Base-by-base conservation (phyloP, 2,888 invertebrate species). In the Bursaphelenchus okinawaensis region DNA sequence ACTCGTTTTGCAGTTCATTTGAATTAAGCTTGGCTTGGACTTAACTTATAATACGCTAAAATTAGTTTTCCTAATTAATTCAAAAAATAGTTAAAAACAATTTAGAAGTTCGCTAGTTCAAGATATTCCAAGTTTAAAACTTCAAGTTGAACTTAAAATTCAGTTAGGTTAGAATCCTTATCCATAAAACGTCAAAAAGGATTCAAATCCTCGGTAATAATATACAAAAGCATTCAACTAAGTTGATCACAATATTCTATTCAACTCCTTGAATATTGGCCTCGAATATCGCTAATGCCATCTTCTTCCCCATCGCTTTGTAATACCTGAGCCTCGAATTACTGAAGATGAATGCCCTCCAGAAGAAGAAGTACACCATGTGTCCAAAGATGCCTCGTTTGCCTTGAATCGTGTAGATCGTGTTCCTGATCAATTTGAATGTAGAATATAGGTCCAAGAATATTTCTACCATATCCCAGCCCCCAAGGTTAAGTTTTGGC, bases 391-490 rank as follows among this genome's bases (percentile, higher is more conserved):
- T 26, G 7, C 27, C 23, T 6, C 40, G 7, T 6, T 60, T 58
- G 0, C 64, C 64, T 27, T 64, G 50, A 9, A 52, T 20, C 56
- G 51, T 52, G 29, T 20, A 19, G 19, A 59, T 26, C 20, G 60
- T 59, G 22, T 52, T 52, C 7, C 61, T 58, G 7, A 64, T 40
- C 28, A 64, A 23, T 23, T 52, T 50, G 52, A 64, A 28, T 6
- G 64, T 64, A 3, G 64, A 64, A 23, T 64, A 64, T 20, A 50
- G 22, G 24, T 64, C 64, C 24, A 64, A 40, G 40, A 64, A 31
- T 7, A 64, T 63, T 24, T 64, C 64, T 40, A 64, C 23, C 19
- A 52, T n/a, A 27, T 64, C 52, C 64, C 64, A 64, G n/a, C 20
- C 16, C 3, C 24, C 31, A 8, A 64, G 22, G 40, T 61, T 51